Evolutionary conservation across 2,888 invertebrate genomes (phyloP).

Genomic region (Cephus rjabovi): DNA sequence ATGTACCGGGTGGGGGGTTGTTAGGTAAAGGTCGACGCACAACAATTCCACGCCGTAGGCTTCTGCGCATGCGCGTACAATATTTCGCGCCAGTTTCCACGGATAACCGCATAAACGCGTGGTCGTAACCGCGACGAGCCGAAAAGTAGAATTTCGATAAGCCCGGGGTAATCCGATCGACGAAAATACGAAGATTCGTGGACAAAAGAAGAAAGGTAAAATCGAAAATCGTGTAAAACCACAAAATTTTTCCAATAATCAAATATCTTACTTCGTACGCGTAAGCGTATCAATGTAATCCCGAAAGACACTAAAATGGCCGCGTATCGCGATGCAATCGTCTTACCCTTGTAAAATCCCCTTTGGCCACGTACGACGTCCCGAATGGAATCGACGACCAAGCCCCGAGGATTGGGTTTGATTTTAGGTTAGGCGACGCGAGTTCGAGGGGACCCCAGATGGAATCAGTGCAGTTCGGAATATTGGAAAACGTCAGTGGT

Average conservation of each 20-base stretch:
- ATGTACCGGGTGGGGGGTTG: conserved; percentile 42
- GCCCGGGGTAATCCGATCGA: not conserved
- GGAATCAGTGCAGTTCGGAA: conserved; percentile 61
- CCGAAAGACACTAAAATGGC: not conserved
- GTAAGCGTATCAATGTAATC: not conserved
- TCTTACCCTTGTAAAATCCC: not conserved
- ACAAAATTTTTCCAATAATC: not conserved
- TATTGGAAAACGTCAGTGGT: conserved; percentile 57
- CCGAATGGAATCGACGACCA: not conserved
- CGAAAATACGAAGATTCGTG: not conserved
- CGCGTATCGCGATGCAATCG: not conserved
- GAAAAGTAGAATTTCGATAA: not conserved
- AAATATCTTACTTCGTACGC: not conserved
- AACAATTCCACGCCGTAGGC: conserved; percentile 51
- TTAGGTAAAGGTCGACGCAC: conserved; percentile 63
- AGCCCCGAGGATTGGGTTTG: not conserved
- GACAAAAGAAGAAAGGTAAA: not conserved
- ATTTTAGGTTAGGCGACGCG: conserved; percentile 20
- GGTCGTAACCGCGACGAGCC: not conserved
- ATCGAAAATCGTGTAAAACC: not conserved
- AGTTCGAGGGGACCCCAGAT: conserved; percentile 53
- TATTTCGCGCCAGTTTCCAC: conserved; percentile 58
- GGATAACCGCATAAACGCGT: not conserved
- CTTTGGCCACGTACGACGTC: not conserved
- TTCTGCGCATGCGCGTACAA: conserved; percentile 3